Conservation (phyloP, 2,797 vertebrate species). For the Acanthiza pusilla region DNA sequence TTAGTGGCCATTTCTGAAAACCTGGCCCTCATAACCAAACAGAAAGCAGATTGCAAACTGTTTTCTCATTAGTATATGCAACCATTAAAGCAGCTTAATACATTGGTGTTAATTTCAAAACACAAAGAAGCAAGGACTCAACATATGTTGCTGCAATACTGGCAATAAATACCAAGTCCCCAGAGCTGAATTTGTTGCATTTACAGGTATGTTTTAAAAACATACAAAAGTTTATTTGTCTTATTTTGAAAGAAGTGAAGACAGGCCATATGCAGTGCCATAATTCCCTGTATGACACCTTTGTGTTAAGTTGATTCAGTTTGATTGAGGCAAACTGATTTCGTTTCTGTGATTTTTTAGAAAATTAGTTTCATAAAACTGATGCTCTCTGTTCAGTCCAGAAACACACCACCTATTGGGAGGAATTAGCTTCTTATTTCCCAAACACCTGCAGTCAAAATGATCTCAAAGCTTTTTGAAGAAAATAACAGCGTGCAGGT, state of each 20-base stretch:
- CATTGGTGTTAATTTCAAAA: not conserved
- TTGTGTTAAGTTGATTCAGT: not conserved
- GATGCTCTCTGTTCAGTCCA: not conserved
- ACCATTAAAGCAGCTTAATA: not conserved
- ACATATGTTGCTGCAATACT: not conserved
- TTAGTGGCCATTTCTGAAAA: not conserved
- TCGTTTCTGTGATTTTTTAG: not conserved
- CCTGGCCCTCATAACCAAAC: not conserved
- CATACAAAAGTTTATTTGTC: not conserved
- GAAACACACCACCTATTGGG: not conserved
- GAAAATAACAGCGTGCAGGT: not conserved
- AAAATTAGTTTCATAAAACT: not conserved
- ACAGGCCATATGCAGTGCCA: not conserved
- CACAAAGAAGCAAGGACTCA: not conserved
- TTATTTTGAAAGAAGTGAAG: not conserved
- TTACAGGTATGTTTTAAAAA: constrained; percentile 12
- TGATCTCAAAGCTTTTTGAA: not conserved
- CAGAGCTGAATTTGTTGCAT: not conserved
- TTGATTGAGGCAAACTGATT: not conserved
- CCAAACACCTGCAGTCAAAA: not conserved
- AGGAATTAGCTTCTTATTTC: not conserved
- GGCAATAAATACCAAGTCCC: not conserved
- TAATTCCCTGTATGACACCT: not conserved
- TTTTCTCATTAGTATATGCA: not conserved
- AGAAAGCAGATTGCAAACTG: not conserved